A percentile compares a stretch with the other conserved stretches of the same genome.
Evolutionary conservation across 2,797 vertebrate species (phyloP).

Genomic region (Tragopan temminckii): DNA sequence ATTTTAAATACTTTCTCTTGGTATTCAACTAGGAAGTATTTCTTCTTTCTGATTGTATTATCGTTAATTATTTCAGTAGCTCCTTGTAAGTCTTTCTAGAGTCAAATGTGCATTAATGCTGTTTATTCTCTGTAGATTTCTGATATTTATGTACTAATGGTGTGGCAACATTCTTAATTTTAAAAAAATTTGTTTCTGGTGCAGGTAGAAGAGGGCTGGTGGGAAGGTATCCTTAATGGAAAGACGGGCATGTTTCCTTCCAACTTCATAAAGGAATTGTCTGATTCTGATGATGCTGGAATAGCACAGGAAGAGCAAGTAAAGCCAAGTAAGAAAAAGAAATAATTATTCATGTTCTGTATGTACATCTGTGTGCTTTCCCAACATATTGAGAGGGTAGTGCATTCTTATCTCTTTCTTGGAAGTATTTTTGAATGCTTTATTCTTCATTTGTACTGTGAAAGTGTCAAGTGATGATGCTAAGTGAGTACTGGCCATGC

Average conservation of each 20-base stretch:
- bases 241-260: conserved; percentile 98
- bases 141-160: background rate
- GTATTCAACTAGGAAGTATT: background rate
- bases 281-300: conserved; percentile 86
- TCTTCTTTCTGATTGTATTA: background rate
- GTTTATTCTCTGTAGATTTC: background rate
- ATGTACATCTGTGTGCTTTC: background rate
- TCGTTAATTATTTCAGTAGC: background rate
- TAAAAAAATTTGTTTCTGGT: background rate
- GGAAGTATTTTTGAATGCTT: background rate
- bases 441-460: background rate
- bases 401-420: background rate
- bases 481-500: background rate
- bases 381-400: background rate
- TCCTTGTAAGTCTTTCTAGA: background rate
- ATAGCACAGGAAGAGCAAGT: conserved; percentile 90
- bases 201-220: conserved; percentile 98
- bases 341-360: background rate
- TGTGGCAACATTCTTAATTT: background rate
- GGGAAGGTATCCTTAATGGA: conserved; percentile 94
- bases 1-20: conserved; percentile 31
- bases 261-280: conserved; percentile 95
- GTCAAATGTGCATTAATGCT: background rate
- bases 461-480: background rate
- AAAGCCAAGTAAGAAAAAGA: conserved; percentile 88